These are phyloP conservation scores for Micronycteris hirsuta DNA, from an alignment of 2,113 vertebrate species.

Conservation along the genomic window DNA sequence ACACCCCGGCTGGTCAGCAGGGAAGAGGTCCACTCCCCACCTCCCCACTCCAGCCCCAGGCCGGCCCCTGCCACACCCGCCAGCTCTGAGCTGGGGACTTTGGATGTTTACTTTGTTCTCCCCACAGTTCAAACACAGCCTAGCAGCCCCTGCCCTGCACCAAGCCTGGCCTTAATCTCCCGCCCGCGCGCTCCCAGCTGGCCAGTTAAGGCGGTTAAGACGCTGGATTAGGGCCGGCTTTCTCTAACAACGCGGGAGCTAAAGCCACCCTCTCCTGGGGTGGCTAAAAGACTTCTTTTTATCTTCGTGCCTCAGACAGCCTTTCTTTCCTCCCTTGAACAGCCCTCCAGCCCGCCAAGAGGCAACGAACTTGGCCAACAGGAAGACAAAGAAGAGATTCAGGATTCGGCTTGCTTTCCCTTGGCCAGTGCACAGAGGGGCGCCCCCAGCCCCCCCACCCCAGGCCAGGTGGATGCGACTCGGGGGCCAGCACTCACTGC, in stretches of 20 bases:
- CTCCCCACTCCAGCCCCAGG: not conserved
- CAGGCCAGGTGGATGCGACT: not conserved
- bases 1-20: not conserved
- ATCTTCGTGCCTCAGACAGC: slow-evolving; percentile 81
- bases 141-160: slow-evolving; percentile 76
- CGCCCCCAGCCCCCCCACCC: not conserved
- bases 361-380: slow-evolving; percentile 78
- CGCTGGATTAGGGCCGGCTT: slow-evolving; percentile 84
- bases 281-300: slow-evolving; percentile 81
- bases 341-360: slow-evolving; percentile 63
- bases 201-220: slow-evolving; percentile 84
- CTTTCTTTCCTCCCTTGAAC: slow-evolving; percentile 54
- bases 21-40: not conserved
- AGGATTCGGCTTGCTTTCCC: slow-evolving; percentile 62
- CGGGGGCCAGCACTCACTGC: not conserved
- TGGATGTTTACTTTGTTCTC: slow-evolving; percentile 85
- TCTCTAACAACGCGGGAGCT: slow-evolving; percentile 83
- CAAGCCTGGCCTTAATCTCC: slow-evolving; percentile 85
- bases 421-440: not conserved
- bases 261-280: slow-evolving; percentile 78
- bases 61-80: slow-evolving; percentile 25
- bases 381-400: slow-evolving; percentile 79
- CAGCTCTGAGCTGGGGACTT: slow-evolving; percentile 76
- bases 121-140: slow-evolving; percentile 83
- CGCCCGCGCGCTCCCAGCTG: slow-evolving; percentile 80